phyloP scores from a whole-genome alignment of 2,113 vertebrate genomes.

The Paratilapia polleni region DNA sequence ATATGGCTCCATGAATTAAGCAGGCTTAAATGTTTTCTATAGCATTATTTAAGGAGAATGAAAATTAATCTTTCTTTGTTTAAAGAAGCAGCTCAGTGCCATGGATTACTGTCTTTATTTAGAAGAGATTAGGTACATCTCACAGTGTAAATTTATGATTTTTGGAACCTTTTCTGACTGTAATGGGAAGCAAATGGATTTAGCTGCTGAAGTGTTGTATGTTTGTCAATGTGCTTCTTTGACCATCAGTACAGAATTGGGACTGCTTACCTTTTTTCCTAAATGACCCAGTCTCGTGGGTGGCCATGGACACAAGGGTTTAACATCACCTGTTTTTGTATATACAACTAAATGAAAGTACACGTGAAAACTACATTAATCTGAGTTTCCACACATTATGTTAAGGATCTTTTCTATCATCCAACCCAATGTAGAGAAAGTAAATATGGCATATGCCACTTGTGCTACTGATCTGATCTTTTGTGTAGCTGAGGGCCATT shows the following conservation, averaged over 20 bases:
- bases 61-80: background rate
- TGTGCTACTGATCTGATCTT: too few relatives aligned
- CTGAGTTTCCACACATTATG: background rate
- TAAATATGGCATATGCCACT: background rate
- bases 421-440: background rate
- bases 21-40: rapidly evolving
- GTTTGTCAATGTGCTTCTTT: background rate
- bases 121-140: background rate
- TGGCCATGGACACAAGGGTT: too few relatives aligned
- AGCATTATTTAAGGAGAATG: background rate
- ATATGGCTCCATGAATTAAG: background rate
- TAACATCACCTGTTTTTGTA: too few relatives aligned
- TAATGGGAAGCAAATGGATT: too few relatives aligned
- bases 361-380: too few relatives aligned
- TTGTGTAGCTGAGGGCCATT: background rate
- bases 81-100: background rate
- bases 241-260: background rate
- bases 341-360: too few relatives aligned
- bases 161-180: background rate
- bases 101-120: rapidly evolving
- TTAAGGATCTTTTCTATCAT: background rate
- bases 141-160: background rate
- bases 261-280: too few relatives aligned
- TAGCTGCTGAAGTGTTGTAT: too few relatives aligned
- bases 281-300: too few relatives aligned